A percentile compares a stretch with the other conserved stretches of the same genome.
Conservation (phyloP, 2,888 invertebrate genomes). For the Scaeva pyrastri region DNA sequence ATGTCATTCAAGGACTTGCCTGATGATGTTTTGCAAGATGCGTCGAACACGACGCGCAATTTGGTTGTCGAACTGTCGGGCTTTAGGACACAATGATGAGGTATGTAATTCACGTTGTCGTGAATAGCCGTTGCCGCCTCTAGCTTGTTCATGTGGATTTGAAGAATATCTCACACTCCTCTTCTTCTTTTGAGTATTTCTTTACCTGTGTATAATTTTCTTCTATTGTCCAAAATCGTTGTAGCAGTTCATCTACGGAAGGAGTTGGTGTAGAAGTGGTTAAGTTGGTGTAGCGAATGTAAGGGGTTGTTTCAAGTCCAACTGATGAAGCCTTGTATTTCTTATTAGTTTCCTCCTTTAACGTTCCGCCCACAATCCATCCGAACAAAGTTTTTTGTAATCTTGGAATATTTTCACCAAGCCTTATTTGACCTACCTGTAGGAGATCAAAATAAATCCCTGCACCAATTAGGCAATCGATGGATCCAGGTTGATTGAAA, state of each 20-base stretch:
- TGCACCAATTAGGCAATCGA: slow-evolving; percentile 63
- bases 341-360: slow-evolving; percentile 4
- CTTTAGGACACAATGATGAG: slow-evolving; percentile 35
- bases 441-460: slow-evolving; percentile 61
- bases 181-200: slow-evolving; percentile 18
- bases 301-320: slow-evolving; percentile 9
- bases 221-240: slow-evolving; percentile 17
- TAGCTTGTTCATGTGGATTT: slow-evolving; percentile 30
- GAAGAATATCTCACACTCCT: slow-evolving; percentile 18
- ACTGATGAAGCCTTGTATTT: slow-evolving; percentile 1
- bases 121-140: slow-evolving; percentile 34
- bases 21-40: slow-evolving; percentile 2
- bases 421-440: slow-evolving; percentile 52
- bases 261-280: no score
- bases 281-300: slow-evolving; percentile 17
- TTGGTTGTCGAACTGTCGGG: slow-evolving; percentile 30
- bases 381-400: slow-evolving; percentile 72
- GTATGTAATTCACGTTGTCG: slow-evolving; percentile 24
- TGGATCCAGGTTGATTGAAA: slow-evolving; percentile 40
- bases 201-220: background rate
- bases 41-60: no score
- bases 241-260: slow-evolving; percentile 13
- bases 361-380: slow-evolving; percentile 68
- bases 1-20: slow-evolving; percentile 33
- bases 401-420: slow-evolving; percentile 58